Base-by-base conservation (phyloP, 1,140 invertebrate genomes). In the Centruroides sculpturatus region DNA sequence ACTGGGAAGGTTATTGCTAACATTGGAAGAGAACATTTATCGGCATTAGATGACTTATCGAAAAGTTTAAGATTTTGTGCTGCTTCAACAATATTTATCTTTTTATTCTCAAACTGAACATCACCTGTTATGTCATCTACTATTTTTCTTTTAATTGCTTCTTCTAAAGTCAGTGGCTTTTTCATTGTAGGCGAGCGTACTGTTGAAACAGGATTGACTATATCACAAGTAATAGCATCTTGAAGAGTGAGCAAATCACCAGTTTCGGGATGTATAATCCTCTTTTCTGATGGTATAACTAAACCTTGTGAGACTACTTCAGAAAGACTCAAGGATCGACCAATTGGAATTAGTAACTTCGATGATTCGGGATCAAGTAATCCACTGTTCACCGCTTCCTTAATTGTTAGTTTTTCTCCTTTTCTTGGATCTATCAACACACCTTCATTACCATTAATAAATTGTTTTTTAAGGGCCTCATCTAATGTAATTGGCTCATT, bases 181-280 rank as follows among this genome's bases (percentile, higher is more conserved):
- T 36, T 78, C 79, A 4, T 76, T 74, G 55, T 50, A 10, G 81
- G 80, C 64, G 83, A 78, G 3, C 74, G 72, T 41, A 83, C 72
- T 35, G 75, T 76, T 6, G 87, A 87, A 57, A 83, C 70, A 0
- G 87, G 85, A 78, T 92, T 85, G 56, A 92, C 79, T 63, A 92
- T 87, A 72, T 91, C 88, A 74, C 87, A 91, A 59, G 84, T 78
- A 55, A 93, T 85, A 9, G 88, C 88, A 77, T 92, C 86, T 60
- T 81, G 79, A 52, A 92, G 77, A 49, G 80, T 85, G 50, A 93
- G 74, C 65, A 80, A 77, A 59, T 74, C 78, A 8, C 89, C 89
- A 35, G 85, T 89, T 78, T 92, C 89, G 9, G 92, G 92, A 75
- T 97, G 91, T 61, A 93, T 82, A 64, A 97, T 85, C 73, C 85